phyloP scores from a whole-genome alignment of 2,888 invertebrate genomes.

The Eremobia ochroleuca region DNA sequence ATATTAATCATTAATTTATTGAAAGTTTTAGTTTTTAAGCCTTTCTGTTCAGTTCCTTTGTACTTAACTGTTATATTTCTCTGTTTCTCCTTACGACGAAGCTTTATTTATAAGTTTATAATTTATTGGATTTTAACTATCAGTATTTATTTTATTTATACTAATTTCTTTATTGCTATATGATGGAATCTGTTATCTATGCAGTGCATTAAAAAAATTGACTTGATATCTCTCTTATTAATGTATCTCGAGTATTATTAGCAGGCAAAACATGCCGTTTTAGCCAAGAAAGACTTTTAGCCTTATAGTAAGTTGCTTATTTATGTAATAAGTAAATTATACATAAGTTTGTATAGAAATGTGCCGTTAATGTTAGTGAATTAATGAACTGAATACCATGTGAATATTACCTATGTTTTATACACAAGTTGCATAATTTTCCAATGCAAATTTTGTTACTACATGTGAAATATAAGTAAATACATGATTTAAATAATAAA shows the following conservation, averaged over 20 bases:
- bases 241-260: slow-evolving; percentile 84
- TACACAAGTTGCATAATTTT: slow-evolving; percentile 78
- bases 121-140: slow-evolving; percentile 74
- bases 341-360: slow-evolving; percentile 75
- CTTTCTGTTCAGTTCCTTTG: slow-evolving; percentile 83
- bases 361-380: slow-evolving; percentile 83
- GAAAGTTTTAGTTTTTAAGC: slow-evolving; percentile 83
- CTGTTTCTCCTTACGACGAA: slow-evolving; percentile 70
- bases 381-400: slow-evolving; percentile 86
- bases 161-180: slow-evolving; percentile 67
- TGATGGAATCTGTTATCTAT: slow-evolving; percentile 71
- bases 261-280: slow-evolving; percentile 82
- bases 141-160: slow-evolving; percentile 77
- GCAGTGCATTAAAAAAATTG: slow-evolving; percentile 73
- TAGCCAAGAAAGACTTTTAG: slow-evolving; percentile 89
- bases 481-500: slow-evolving; percentile 81
- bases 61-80: slow-evolving; percentile 74
- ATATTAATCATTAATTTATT: slow-evolving; percentile 89
- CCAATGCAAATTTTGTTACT: slow-evolving; percentile 78
- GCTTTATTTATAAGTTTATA: slow-evolving; percentile 69
- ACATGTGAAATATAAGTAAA: slow-evolving; percentile 78
- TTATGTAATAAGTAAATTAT: slow-evolving; percentile 81
- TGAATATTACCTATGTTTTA: slow-evolving; percentile 77
- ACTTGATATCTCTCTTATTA: slow-evolving; percentile 71
- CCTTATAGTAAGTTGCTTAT: slow-evolving; percentile 84